Percentiles rank a stretch among this genome's conserved stretches.
Evolutionary conservation across 2,888 invertebrate genomes (phyloP).

Genomic region (Latrodectus elegans): DNA sequence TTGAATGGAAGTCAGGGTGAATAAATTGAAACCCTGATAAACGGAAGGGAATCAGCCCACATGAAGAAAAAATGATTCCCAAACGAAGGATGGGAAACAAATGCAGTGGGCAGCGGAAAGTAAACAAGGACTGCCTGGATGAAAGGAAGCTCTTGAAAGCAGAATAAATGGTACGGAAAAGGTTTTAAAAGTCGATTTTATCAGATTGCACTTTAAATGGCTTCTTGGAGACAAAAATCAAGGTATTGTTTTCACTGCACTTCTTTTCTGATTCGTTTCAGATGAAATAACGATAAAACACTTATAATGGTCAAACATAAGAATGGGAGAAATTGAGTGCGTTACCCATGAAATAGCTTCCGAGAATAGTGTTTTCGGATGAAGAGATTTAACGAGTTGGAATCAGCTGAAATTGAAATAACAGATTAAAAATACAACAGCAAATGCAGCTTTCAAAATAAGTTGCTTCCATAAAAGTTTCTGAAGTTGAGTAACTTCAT

Average conservation of each 20-base stretch:
- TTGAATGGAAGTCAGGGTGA: background rate
- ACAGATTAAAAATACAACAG: background rate
- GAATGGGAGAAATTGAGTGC: conserved; percentile 12
- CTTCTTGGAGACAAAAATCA: conserved; percentile 39
- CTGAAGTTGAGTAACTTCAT: too few species aligned
- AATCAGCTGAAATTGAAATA: background rate
- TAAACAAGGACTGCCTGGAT: conserved; percentile 36
- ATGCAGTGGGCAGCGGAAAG: conserved; percentile 30
- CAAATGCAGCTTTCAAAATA: too few species aligned
- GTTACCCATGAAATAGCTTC: conserved; percentile 1
- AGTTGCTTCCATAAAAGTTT: too few species aligned
- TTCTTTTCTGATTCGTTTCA: conserved; percentile 14
- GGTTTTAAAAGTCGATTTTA: conserved; percentile 55
- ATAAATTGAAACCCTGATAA: background rate
- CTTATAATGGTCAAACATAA: conserved; percentile 13
- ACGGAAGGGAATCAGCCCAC: background rate
- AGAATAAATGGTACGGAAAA: conserved; percentile 55
- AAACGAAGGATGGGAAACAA: conserved; percentile 7
- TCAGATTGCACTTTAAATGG: conserved; percentile 57
- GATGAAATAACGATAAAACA: conserved; percentile 16
- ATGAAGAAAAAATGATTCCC: conserved; percentile 1
- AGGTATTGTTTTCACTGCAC: conserved; percentile 32
- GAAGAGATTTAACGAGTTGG: background rate
- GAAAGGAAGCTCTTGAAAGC: conserved; percentile 16
- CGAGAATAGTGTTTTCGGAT: conserved; percentile 1